A percentile compares a stretch with the other conserved stretches of the same genome.
Evolutionary conservation across 2,113 vertebrate species (phyloP).

Genomic region (Sprattus sprattus): DNA sequence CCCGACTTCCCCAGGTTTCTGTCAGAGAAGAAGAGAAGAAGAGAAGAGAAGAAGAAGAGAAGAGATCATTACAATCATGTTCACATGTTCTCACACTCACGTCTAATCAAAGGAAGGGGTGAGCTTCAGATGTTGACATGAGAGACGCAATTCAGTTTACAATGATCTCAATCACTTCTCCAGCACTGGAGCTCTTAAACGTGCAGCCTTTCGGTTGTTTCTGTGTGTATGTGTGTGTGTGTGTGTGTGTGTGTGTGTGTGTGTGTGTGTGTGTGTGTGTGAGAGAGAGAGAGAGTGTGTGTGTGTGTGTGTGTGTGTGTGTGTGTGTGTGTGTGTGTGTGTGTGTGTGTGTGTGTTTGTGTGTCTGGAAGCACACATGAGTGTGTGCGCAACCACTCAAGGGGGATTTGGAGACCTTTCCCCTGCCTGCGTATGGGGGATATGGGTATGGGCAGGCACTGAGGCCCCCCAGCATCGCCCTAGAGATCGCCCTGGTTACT

Average conservation of each 20-base stretch:
- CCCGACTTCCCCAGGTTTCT: constrained; percentile 98
- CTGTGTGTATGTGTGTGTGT: neutral
- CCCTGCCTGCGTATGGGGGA: neutral
- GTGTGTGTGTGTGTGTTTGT: neutral
- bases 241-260: neutral
- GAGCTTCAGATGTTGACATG: neutral
- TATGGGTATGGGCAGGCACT: neutral
- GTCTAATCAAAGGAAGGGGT: neutral
- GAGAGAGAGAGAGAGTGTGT: neutral
- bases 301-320: neutral
- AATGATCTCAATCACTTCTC: neutral
- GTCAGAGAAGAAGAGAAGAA: constrained; percentile 37
- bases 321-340: neutral
- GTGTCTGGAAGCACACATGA: too few relatives aligned
- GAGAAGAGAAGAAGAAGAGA: neutral
- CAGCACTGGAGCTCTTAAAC: neutral
- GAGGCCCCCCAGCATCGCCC: neutral
- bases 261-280: neutral
- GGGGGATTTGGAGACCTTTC: neutral
- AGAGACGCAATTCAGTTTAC: neutral
- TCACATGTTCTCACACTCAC: neutral
- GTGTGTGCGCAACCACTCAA: neutral
- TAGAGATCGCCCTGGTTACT: neutral
- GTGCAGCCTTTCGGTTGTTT: neutral
- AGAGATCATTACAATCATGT: neutral